Percentiles rank a stretch among this genome's conserved stretches.
Evolutionary conservation across 2,797 vertebrate species (phyloP).

Genomic region (Bradypodion pumilum): DNA sequence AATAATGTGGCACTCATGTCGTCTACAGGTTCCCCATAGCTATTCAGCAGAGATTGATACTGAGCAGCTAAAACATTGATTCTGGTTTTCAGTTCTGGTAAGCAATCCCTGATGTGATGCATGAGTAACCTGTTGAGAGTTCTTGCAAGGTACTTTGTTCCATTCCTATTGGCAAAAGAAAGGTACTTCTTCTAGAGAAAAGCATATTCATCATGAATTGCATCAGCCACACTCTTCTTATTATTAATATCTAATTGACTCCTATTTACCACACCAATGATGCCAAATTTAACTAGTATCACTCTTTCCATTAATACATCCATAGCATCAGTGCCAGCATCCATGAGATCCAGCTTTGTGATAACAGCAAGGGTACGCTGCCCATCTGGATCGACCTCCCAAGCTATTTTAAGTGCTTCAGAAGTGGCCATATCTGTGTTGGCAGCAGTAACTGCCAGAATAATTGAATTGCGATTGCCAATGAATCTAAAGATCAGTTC

Average conservation of each 20-base stretch:
- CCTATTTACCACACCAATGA: slow-evolving; percentile 98
- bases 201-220: slow-evolving; percentile 92
- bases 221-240: slow-evolving; percentile 92
- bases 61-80: slow-evolving; percentile 97
- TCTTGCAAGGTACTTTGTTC: slow-evolving; percentile 95
- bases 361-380: slow-evolving; percentile 97
- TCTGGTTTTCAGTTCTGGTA: slow-evolving; percentile 96
- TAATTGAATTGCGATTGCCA: slow-evolving; percentile 97
- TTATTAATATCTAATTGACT: slow-evolving; percentile 99
- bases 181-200: slow-evolving; percentile 99
- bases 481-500: slow-evolving; percentile 97
- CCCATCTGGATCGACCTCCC: slow-evolving; percentile 96
- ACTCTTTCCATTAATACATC: slow-evolving; percentile 97
- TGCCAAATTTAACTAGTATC: slow-evolving; percentile 97
- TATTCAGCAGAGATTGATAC: slow-evolving; percentile 95
- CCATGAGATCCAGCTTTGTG: slow-evolving; percentile 98
- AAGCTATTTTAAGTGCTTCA: slow-evolving; percentile 95
- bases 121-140: slow-evolving; percentile 99
- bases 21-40: slow-evolving; percentile 96
- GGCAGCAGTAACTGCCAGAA: slow-evolving; percentile 95
- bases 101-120: slow-evolving; percentile 98
- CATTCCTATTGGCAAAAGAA: slow-evolving; percentile 94
- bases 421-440: slow-evolving; percentile 99
- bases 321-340: slow-evolving; percentile 98
- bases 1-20: slow-evolving; percentile 96